Evolutionary conservation across 2,113 vertebrate genomes (phyloP), one percentile per base, ranked within the genome.

Genomic region (Alosa alosa): DNA sequence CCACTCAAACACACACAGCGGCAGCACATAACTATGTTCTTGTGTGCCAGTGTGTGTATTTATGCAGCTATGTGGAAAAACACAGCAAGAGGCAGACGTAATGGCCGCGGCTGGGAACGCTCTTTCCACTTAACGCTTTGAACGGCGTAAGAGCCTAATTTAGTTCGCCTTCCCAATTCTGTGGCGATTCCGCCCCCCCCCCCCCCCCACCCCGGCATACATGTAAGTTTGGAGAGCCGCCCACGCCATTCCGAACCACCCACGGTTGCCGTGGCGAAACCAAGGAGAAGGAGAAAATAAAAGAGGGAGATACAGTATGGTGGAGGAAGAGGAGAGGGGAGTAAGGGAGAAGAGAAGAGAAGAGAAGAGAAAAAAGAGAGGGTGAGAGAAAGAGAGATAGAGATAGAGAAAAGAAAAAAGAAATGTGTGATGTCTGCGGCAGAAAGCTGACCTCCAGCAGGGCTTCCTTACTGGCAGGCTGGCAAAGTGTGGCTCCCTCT

Each of bases 181-280:
- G 90, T 85, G 88, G 89, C 85, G 83, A 90, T 90, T 92, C 90
- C 64, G 10, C n/a, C 64, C 20, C 20, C 57, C 3, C 90, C 64
- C 6, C 64, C 60, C 7, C 60, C n/a, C 93, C 90, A 88, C 84
- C 90, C 88, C 91, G 90, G 93, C 87, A 91, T 91, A 93, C 90
- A 87, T 92, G 90, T 88, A 90, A 86, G 90, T 92, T 93, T 93
- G 91, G 92, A 92, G 86, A 83, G 81, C 84, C 78, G 50, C 92
- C 93, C 88, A 93, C 92, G 86, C 89, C 86, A 81, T 82, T 84
- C 88, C 86, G 83, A 88, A 87, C 85, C 45, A 84, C 87, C 87
- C 89, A 92, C 87, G 83, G 84, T 88, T 68, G 64, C n/a, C 64
- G 10, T 85, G 83, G 87, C 88, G 90, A 87, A 88, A 89, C 47